Conservation (phyloP, 2,113 vertebrate genomes). For the Pongo pygmaeus region DNA sequence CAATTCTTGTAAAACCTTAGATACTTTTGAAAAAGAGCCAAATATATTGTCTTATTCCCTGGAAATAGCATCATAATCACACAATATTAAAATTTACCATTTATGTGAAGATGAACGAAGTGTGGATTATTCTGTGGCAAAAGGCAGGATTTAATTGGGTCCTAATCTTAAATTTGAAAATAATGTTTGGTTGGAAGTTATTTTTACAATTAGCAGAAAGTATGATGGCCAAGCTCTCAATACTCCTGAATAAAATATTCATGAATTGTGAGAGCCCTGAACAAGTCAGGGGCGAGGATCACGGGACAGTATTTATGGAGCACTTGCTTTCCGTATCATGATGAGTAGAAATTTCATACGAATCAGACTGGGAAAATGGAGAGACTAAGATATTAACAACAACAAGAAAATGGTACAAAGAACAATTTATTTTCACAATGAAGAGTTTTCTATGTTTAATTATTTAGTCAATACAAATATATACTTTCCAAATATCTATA, state of each 20-base stretch:
- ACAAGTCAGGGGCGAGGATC: background rate
- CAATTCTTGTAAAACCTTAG: background rate
- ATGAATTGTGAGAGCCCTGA: background rate
- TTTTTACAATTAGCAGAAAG: constrained; percentile 17
- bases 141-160: background rate
- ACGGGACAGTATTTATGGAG: background rate
- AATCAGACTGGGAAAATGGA: background rate
- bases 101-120: constrained; percentile 49
- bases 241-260: background rate
- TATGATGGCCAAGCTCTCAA: background rate
- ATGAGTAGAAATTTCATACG: background rate
- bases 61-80: constrained; percentile 18
- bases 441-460: background rate
- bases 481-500: background rate
- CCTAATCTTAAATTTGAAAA: constrained; percentile 20
- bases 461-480: background rate
- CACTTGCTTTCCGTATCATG: background rate
- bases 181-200: background rate
- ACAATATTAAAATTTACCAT: constrained; percentile 51
- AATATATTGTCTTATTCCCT: background rate
- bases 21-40: constrained; percentile 26
- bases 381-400: background rate
- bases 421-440: constrained; percentile 1
- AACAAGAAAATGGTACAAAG: background rate
- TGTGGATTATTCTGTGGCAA: constrained; percentile 18